phyloP scores from a whole-genome alignment of 2,888 invertebrate genomes.

The Temnothorax unifasciatus region DNA sequence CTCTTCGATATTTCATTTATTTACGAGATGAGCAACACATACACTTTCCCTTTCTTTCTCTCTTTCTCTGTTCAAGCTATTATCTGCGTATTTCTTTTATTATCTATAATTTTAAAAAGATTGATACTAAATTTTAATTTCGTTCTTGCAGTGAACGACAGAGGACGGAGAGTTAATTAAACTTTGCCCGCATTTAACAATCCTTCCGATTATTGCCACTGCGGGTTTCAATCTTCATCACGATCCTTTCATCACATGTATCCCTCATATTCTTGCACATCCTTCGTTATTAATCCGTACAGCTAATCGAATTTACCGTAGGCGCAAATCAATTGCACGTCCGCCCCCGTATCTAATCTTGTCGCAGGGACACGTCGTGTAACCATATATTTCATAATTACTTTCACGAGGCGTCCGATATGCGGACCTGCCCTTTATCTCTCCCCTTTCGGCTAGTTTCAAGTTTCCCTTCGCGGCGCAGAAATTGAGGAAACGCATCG shows the following conservation, averaged over 20 bases:
- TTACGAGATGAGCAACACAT: neutral
- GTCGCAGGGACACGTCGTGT: neutral
- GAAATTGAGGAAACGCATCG: slow-evolving; percentile 57
- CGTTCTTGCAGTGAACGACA: neutral
- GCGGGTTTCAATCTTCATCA: slow-evolving; percentile 33
- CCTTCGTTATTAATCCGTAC: slow-evolving; percentile 17
- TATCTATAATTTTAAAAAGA: neutral
- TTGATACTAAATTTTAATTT: slow-evolving; percentile 35
- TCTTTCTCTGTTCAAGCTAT: neutral
- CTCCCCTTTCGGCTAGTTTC: neutral
- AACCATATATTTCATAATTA: slow-evolving; percentile 24
- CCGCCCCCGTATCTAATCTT: slow-evolving; percentile 22
- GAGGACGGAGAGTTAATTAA: slow-evolving; percentile 24
- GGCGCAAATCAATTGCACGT: slow-evolving; percentile 32
- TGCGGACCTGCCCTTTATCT: slow-evolving; percentile 1
- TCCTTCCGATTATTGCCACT: slow-evolving; percentile 19
- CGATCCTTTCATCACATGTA: neutral
- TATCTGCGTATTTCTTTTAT: neutral
- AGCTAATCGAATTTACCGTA: slow-evolving; percentile 50
- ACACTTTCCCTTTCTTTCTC: neutral
- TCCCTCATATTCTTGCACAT: slow-evolving; percentile 30
- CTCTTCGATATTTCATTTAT: neutral
- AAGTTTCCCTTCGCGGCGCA: neutral
- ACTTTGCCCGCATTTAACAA: slow-evolving; percentile 33
- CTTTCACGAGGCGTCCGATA: neutral